phyloP scores from a whole-genome alignment of 2,113 vertebrate genomes.

The Pogonocichla stellata region DNA sequence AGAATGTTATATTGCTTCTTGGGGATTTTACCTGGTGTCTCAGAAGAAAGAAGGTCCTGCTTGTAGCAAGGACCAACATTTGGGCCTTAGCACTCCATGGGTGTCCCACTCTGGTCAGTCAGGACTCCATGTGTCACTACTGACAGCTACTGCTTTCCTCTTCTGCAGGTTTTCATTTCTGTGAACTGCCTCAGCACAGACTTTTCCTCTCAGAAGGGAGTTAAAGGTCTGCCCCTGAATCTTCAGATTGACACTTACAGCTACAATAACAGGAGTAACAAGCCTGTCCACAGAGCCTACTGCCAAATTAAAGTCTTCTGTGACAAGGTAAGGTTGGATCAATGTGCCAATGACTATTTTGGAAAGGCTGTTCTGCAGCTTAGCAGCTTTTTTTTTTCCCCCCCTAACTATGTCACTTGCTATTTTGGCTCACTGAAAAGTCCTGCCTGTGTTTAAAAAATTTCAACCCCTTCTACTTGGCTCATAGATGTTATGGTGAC shows the following conservation, averaged over 20 bases:
- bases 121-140: background rate
- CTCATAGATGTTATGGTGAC: background rate
- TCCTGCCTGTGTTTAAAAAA: background rate
- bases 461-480: background rate
- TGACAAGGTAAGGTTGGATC: constrained; percentile 81
- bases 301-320: constrained; percentile 99
- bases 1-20: background rate
- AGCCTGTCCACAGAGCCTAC: constrained; percentile 93
- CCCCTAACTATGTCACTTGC: background rate
- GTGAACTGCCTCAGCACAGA: constrained; percentile 99
- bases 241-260: constrained; percentile 98
- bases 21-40: background rate
- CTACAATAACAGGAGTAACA: constrained; percentile 99
- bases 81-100: accelerated
- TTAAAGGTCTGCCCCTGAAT: constrained; percentile 95
- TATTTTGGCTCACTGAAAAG: background rate
- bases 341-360: background rate
- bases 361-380: background rate
- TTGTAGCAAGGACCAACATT: background rate
- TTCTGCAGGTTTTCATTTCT: constrained; percentile 92
- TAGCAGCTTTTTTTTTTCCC: background rate
- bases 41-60: background rate
- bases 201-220: constrained; percentile 98
- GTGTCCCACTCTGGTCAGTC: background rate
- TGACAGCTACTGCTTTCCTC: background rate